Evolutionary conservation across 1,140 invertebrate genomes (phyloP).

Genomic region (Drosophila trapezifrons): DNA sequence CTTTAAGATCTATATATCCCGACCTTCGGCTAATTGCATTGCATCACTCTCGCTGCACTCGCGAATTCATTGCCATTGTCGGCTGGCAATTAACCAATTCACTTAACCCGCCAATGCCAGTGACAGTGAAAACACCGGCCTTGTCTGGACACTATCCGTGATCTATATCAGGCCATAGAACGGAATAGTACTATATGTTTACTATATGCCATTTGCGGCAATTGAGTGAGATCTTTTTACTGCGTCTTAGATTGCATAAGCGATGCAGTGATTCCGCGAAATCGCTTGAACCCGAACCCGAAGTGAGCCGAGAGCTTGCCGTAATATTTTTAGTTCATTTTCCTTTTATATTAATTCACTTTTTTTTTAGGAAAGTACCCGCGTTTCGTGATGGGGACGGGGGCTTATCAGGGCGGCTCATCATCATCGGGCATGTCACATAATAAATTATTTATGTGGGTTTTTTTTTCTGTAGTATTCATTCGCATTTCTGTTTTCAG

Average conservation of each 20-base stretch:
- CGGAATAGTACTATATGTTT: slow-evolving; percentile 9
- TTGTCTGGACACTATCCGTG: slow-evolving; percentile 39
- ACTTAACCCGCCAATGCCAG: slow-evolving; percentile 48
- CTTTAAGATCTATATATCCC: neutral
- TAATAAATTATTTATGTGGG: slow-evolving; percentile 60
- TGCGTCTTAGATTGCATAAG: slow-evolving; percentile 77
- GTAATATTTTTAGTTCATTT: slow-evolving; percentile 33
- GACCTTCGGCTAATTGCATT: slow-evolving; percentile 19
- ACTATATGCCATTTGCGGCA: slow-evolving; percentile 15
- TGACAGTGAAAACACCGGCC: slow-evolving; percentile 72
- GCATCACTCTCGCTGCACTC: slow-evolving; percentile 42
- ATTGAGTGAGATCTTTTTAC: slow-evolving; percentile 44
- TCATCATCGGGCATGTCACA: slow-evolving; percentile 47
- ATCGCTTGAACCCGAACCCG: slow-evolving; percentile 34
- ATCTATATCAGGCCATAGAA: slow-evolving; percentile 6
- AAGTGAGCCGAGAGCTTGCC: slow-evolving; percentile 12
- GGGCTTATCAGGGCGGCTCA: slow-evolving; percentile 41
- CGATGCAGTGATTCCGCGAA: slow-evolving; percentile 39
- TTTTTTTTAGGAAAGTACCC: slow-evolving; percentile 37
- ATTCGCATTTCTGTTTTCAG: slow-evolving; percentile 2
- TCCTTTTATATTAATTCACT: slow-evolving; percentile 22
- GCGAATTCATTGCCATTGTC: slow-evolving; percentile 34
- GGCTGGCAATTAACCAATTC: slow-evolving; percentile 55
- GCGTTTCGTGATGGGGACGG: slow-evolving; percentile 19
- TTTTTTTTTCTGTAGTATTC: slow-evolving; percentile 36